These are phyloP conservation scores for Idris sp. DNA, from an alignment of 1,140 invertebrate genomes.

Conservation along the genomic window DNA sequence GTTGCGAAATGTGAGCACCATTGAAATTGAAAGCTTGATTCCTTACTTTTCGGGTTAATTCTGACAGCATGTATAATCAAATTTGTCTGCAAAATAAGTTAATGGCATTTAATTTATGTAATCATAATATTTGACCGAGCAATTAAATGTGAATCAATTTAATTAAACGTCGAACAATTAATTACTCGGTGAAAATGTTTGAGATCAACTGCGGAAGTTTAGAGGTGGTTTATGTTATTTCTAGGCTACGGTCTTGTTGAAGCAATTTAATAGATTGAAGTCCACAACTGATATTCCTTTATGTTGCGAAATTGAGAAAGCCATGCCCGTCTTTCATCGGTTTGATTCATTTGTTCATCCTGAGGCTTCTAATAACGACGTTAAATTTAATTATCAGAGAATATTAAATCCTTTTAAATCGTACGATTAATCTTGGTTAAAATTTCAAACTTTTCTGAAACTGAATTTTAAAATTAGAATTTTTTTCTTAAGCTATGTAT, in stretches of 20 bases:
- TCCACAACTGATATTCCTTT: constrained; percentile 45
- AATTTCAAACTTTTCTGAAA: no score
- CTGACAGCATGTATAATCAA: no score
- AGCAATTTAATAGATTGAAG: constrained; percentile 45
- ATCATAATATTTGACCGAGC: no score
- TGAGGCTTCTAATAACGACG: constrained; percentile 11
- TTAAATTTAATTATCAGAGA: constrained; percentile 48
- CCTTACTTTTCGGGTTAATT: constrained; percentile 15
- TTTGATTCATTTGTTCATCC: constrained; percentile 43
- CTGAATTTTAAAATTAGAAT: no score
- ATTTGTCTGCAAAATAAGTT: no score
- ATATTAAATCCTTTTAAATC: no score
- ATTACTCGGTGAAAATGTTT: constrained; percentile 34
- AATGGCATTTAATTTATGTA: no score
- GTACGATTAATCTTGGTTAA: no score
- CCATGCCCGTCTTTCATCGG: constrained; percentile 27
- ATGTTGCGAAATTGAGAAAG: constrained; percentile 55
- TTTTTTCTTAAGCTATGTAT: no score
- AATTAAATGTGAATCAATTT: no score
- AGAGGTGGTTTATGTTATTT: constrained; percentile 30
- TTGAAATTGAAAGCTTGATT: constrained; percentile 8
- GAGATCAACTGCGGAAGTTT: constrained; percentile 16
- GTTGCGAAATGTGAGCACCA: background rate
- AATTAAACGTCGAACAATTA: constrained; percentile 36
- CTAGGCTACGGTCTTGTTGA: constrained; percentile 43